Percentiles rank a stretch among this genome's conserved stretches.
Conservation (phyloP, 2,888 invertebrate genomes). For the Perizoma flavofasciatum region DNA sequence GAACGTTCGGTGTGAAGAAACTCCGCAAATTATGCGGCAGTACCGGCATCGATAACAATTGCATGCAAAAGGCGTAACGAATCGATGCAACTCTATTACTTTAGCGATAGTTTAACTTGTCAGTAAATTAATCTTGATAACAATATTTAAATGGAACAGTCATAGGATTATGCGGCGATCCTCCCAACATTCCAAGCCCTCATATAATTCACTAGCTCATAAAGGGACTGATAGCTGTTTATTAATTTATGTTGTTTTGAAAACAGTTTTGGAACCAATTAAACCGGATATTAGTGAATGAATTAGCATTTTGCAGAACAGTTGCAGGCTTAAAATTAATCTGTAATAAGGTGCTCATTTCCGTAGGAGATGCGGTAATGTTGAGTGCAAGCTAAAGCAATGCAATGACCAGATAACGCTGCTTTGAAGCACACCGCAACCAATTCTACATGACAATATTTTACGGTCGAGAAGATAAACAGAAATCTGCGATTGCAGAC, state of each 20-base stretch:
- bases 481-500: no score
- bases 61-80: conserved; percentile 41
- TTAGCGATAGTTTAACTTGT: conserved; percentile 8
- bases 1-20: conserved; percentile 41
- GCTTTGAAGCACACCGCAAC: not conserved
- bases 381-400: not conserved
- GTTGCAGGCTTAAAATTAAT: not conserved
- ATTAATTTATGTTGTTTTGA: no score
- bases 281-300: no score
- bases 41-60: conserved; percentile 43
- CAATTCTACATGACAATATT: no score
- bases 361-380: not conserved
- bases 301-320: not conserved
- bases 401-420: not conserved
- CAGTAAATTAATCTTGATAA: not conserved
- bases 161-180: no score
- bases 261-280: no score
- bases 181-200: no score
- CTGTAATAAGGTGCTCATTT: not conserved
- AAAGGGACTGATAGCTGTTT: no score
- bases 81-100: conserved; percentile 34
- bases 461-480: no score
- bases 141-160: no score
- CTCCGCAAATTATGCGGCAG: conserved; percentile 36
- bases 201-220: no score